phyloP scores from a whole-genome alignment of 1,140 invertebrate species.

The Druon quercuslanigerum region DNA sequence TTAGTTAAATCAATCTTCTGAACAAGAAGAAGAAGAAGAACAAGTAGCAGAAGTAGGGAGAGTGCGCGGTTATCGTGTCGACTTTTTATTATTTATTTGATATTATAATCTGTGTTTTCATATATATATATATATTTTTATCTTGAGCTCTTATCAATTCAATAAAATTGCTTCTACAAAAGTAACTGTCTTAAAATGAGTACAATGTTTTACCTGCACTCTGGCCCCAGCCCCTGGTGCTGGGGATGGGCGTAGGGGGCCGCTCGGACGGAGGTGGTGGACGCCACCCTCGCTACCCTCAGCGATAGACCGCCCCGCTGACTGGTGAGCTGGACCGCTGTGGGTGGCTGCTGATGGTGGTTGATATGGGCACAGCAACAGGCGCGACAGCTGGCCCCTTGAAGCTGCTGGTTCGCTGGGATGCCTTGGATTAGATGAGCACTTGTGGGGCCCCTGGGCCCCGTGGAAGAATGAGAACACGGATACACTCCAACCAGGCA shows the following conservation, averaged over 20 bases:
- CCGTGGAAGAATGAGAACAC: conserved; percentile 72
- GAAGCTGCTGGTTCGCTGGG: conserved; percentile 49
- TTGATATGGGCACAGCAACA: conserved; percentile 68
- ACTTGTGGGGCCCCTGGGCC: conserved; percentile 74
- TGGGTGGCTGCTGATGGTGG: conserved; percentile 57
- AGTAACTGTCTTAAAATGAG: conserved; percentile 30
- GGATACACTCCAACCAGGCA: conserved; percentile 78
- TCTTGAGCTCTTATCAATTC: neutral
- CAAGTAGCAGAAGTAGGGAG: conserved; percentile 47
- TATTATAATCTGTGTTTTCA: neutral
- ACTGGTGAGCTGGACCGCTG: conserved; percentile 69
- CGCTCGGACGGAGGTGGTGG: conserved; percentile 75
- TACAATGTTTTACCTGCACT: conserved; percentile 71
- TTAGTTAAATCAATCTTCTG: neutral
- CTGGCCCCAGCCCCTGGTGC: conserved; percentile 72
- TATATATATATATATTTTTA: neutral
- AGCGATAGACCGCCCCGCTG: conserved; percentile 73
- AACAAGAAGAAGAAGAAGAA: conserved; percentile 40
- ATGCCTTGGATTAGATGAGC: conserved; percentile 59
- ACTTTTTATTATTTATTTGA: conserved; percentile 12
- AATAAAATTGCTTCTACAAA: neutral
- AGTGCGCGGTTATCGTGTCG: conserved; percentile 51
- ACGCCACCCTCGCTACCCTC: conserved; percentile 76
- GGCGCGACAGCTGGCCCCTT: conserved; percentile 63
- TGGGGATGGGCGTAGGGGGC: conserved; percentile 75